Base-by-base conservation (phyloP, 2,888 invertebrate genomes). In the Subacronicta megacephala region DNA sequence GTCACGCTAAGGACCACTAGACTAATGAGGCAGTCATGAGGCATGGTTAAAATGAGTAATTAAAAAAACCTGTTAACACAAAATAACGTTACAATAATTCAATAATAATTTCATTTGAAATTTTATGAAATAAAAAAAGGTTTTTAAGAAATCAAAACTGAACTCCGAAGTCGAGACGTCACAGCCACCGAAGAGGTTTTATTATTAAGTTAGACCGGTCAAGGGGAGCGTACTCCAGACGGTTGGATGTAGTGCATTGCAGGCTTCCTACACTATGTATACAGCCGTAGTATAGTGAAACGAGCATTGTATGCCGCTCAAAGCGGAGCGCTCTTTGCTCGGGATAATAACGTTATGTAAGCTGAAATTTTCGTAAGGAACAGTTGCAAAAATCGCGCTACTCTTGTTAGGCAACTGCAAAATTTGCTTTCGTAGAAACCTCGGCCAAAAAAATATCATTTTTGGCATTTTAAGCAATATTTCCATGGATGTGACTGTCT, bases 181-280 rank as follows among this genome's bases (percentile, higher is more conserved):
- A 84, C 83, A 78, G 81, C 76, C 71, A 82, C 83, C 78, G 82
- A 85, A 89, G 87, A 90, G 89, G 88, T 92, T 92, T 85, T 89
- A 87, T 92, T 93, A 94, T 93, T 92, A 88, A 89, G 92, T 93
- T 92, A 93, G 87, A 84, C 82, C 84, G 85, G 84, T 84, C 89
- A 86, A 84, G 83, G 73, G 61, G 80, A 78, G 78, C 76, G 78
- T 76, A 76, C 82, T 83, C 74, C 81, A 83, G 83, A 85, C 84
- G 81, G 77, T 76, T 76, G 79, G 73, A 74, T 75, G 82, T 81
- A 81, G 85, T 89, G 85, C 90, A 91, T 85, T 83, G 89, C 88
- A 80, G 81, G 72, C 74, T 80, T 82, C 77, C 83, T 84, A 81
- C 57, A 68, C 72, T 75, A 77, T 75, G 77, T 82, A 81, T 75